Evolutionary conservation across 2,797 vertebrate species (phyloP).

Genomic region (Melopsittacus undulatus): DNA sequence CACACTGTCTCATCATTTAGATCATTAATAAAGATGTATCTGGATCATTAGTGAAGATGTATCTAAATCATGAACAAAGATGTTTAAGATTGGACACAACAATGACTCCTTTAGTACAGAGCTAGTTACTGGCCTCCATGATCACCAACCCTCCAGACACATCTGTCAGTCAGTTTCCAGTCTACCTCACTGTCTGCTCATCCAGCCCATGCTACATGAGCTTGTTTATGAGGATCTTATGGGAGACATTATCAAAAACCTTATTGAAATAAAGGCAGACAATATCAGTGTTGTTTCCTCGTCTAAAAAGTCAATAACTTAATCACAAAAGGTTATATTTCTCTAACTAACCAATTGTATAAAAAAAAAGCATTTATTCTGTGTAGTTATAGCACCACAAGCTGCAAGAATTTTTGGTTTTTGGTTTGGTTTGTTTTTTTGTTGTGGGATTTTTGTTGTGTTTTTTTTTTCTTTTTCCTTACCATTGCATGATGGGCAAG

Average conservation of each 20-base stretch:
- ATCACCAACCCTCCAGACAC: background rate
- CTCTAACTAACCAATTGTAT: background rate
- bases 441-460: too few relatives aligned
- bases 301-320: background rate
- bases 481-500: background rate
- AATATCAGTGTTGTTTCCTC: background rate
- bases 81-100: background rate
- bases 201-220: background rate
- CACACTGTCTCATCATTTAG: background rate
- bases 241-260: background rate
- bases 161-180: background rate
- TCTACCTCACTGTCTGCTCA: background rate
- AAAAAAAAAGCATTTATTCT: background rate
- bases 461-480: background rate
- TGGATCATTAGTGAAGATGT: background rate
- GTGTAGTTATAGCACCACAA: background rate
- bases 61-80: background rate
- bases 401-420: background rate
- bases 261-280: background rate
- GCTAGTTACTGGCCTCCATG: background rate
- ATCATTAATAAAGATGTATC: background rate
- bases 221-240: background rate
- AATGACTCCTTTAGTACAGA: background rate
- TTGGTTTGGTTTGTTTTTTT: background rate
- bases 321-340: background rate